These are phyloP conservation scores for Melanogrammus aeglefinus DNA, from an alignment of 2,797 vertebrate species.

Conservation along the genomic window DNA sequence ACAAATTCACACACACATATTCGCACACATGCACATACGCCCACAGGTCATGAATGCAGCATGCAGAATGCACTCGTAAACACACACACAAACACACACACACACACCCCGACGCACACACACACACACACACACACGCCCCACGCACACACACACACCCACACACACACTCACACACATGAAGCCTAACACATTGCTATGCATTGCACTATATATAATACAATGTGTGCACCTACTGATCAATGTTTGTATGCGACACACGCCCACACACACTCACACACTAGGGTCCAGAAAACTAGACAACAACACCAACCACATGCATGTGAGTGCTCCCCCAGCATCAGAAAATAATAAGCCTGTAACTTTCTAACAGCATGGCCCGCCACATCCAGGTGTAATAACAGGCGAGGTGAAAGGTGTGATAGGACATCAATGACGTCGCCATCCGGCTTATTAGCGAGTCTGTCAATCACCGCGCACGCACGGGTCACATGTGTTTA, in stretches of 20 bases:
- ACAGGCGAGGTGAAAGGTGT: conserved; percentile 49
- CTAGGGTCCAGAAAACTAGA: background rate
- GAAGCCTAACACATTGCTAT: too few species aligned
- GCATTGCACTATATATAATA: too few species aligned
- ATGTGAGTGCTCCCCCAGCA: background rate
- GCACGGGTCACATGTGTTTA: conserved; percentile 45
- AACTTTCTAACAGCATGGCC: conserved; percentile 36
- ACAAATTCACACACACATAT: too few species aligned
- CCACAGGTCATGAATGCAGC: too few species aligned
- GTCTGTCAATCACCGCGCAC: conserved; percentile 59
- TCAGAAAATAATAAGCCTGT: background rate
- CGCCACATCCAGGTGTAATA: conserved; percentile 38
- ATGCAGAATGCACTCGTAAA: too few species aligned
- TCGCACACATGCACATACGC: too few species aligned
- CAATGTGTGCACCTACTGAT: conserved; percentile 31
- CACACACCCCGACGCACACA: too few species aligned
- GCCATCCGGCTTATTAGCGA: conserved; percentile 54
- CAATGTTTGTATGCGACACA: conserved; percentile 10
- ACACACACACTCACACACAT: too few species aligned
- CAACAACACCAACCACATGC: conserved; percentile 10
- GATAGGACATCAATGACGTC: conserved; percentile 56
- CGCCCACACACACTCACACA: conserved; percentile 24
- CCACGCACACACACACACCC: too few species aligned
- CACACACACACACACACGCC: too few species aligned
- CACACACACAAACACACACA: too few species aligned